Evolutionary conservation across 1,140 invertebrate species (phyloP).

Genomic region (Steinernema feltiae): DNA sequence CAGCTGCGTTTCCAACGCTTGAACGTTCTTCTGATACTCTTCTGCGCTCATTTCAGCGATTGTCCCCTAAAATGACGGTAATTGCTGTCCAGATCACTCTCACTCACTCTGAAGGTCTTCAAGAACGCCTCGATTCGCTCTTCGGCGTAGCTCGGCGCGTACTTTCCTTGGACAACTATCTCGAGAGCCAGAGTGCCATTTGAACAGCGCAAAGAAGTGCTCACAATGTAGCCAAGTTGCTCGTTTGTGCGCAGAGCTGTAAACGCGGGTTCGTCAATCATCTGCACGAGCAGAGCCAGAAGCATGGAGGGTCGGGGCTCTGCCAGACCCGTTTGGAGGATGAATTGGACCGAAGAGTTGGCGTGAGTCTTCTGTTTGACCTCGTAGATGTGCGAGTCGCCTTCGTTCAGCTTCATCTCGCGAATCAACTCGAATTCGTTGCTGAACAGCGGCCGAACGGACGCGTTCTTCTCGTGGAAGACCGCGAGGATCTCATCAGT

Average conservation of each 20-base stretch:
- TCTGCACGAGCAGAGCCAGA: slow-evolving; percentile 78
- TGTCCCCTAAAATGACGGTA: slow-evolving; percentile 62
- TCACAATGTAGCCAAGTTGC: slow-evolving; percentile 89
- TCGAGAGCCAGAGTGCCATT: slow-evolving; percentile 74
- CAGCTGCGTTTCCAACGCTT: slow-evolving; percentile 71
- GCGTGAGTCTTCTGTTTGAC: slow-evolving; percentile 71
- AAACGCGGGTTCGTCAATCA: slow-evolving; percentile 83
- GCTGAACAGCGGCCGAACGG: slow-evolving; percentile 20
- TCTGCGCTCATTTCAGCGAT: slow-evolving; percentile 72
- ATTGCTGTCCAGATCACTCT: background rate
- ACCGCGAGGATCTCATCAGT: slow-evolving; percentile 28
- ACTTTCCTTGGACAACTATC: slow-evolving; percentile 82
- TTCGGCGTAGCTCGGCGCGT: slow-evolving; percentile 75
- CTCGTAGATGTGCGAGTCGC: slow-evolving; percentile 47
- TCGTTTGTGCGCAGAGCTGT: slow-evolving; percentile 81
- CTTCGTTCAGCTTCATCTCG: slow-evolving; percentile 30
- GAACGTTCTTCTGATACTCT: slow-evolving; percentile 76
- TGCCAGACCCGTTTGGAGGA: slow-evolving; percentile 80
- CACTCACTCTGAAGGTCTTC: slow-evolving; percentile 68
- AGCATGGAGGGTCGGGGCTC: slow-evolving; percentile 72
- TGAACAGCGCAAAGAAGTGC: slow-evolving; percentile 72
- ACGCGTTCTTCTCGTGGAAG: background rate
- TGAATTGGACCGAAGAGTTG: slow-evolving; percentile 76
- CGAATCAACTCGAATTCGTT: slow-evolving; percentile 22
- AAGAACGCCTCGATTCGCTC: slow-evolving; percentile 79